A percentile compares a stretch with the other conserved stretches of the same genome.
Conservation (phyloP, 1,140 invertebrate species). For the Micrasema longulum region DNA sequence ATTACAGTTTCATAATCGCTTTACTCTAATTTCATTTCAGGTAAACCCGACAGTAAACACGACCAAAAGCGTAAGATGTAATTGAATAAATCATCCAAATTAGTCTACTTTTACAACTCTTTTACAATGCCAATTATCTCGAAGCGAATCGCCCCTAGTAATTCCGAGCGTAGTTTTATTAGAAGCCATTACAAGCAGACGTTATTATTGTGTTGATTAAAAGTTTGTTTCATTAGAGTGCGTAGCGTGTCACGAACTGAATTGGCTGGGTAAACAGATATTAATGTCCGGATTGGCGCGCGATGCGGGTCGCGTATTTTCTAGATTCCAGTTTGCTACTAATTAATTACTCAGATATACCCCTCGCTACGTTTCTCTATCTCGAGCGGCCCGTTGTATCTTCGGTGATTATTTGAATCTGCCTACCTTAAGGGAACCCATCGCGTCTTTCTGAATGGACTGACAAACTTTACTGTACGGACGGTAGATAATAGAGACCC, state of each 20-base stretch:
- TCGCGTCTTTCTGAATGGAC: background rate
- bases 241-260: constrained; percentile 1
- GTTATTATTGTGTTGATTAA: constrained; percentile 27
- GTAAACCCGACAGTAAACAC: constrained; percentile 30
- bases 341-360: too few species aligned
- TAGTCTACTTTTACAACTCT: constrained; percentile 34
- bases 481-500: background rate
- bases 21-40: constrained; percentile 32
- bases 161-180: constrained; percentile 26
- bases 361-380: too few species aligned
- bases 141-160: constrained; percentile 17
- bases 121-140: constrained; percentile 34
- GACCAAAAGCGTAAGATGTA: constrained; percentile 28
- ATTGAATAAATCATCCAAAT: constrained; percentile 41
- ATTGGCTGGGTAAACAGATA: background rate
- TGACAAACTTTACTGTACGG: constrained; percentile 1
- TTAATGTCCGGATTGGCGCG: too few species aligned
- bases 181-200: constrained; percentile 20
- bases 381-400: background rate
- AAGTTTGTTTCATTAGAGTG: constrained; percentile 26
- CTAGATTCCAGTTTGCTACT: too few species aligned
- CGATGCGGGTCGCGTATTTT: background rate
- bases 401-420: background rate
- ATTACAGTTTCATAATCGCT: constrained; percentile 41
- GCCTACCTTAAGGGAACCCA: background rate